Percentiles rank a stretch among this genome's conserved stretches.
Conservation (phyloP, 2,113 vertebrate genomes). For the Circaetus gallicus region DNA sequence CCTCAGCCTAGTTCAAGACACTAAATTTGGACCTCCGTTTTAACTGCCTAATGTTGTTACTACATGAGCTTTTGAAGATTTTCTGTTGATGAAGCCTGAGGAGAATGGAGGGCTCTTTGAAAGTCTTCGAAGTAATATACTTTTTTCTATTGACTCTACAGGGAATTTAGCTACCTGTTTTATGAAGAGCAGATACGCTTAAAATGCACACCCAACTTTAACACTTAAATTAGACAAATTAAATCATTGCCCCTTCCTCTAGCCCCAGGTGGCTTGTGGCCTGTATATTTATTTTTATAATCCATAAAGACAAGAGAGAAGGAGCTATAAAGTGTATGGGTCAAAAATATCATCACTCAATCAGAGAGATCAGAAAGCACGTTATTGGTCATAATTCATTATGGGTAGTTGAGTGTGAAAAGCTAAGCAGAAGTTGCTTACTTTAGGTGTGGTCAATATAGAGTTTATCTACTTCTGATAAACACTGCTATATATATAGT, state of each 20-base stretch:
- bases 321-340: background rate
- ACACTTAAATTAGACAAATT: background rate
- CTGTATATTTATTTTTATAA: background rate
- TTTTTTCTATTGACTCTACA: background rate
- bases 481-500: background rate
- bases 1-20: background rate
- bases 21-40: background rate
- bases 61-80: background rate
- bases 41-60: background rate
- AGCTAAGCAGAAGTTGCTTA: background rate
- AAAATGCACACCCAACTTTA: background rate
- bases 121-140: background rate
- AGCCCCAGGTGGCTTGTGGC: background rate
- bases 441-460: background rate
- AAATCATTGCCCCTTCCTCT: background rate
- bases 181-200: background rate
- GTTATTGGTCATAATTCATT: background rate
- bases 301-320: background rate
- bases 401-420: background rate
- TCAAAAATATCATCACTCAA: background rate
- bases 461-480: background rate
- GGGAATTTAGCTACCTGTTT: background rate
- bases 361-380: background rate
- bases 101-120: background rate
- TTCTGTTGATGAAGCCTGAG: background rate